Evolutionary conservation across 2,888 invertebrate genomes (phyloP).

Genomic region (Lasioglossum calceatum): DNA sequence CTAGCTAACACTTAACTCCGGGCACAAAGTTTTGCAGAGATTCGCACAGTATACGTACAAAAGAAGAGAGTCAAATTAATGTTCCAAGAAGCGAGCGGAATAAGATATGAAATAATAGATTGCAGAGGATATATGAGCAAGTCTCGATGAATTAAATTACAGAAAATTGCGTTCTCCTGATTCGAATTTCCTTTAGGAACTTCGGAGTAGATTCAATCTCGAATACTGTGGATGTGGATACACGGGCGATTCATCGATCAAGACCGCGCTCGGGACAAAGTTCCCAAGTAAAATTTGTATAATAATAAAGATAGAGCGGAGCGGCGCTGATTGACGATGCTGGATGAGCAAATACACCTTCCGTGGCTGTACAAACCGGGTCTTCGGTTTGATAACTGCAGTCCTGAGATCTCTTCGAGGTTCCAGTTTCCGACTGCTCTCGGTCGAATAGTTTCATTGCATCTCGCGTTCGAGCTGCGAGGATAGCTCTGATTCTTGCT

Average conservation of each 20-base stretch:
- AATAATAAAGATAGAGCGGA: constrained; percentile 25
- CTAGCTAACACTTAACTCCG: neutral
- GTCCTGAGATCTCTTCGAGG: neutral
- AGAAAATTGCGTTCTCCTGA: neutral
- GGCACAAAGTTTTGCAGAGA: neutral
- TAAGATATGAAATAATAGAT: neutral
- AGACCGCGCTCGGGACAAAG: neutral
- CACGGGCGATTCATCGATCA: neutral
- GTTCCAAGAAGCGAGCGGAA: neutral
- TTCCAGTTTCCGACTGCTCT: constrained; percentile 28
- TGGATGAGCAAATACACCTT: constrained; percentile 10
- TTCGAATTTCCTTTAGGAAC: neutral
- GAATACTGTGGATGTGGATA: neutral
- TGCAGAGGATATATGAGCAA: neutral
- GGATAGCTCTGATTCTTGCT: constrained; percentile 54
- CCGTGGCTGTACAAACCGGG: neutral
- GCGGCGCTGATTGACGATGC: neutral
- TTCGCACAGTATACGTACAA: neutral
- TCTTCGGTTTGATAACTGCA: neutral
- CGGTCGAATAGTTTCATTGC: constrained; percentile 53
- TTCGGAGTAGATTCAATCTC: neutral
- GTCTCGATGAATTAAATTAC: neutral
- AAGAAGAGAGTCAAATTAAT: neutral
- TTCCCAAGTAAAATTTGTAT: constrained; percentile 29
- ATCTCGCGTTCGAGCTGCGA: constrained; percentile 14